Evolutionary conservation across 2,113 vertebrate species (phyloP).

Genomic region (Arizona elegans): DNA sequence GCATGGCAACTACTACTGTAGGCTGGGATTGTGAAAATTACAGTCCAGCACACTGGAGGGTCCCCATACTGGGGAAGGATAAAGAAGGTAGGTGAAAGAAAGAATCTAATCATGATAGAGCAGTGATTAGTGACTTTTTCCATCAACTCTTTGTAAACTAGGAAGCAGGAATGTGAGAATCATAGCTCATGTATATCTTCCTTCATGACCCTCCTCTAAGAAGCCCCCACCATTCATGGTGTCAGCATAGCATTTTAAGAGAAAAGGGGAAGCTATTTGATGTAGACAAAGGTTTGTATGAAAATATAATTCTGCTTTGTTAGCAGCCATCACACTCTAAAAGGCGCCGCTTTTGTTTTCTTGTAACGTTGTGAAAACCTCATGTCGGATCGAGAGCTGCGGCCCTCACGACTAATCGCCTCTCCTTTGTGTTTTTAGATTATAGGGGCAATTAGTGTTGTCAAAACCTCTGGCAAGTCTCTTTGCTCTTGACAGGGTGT

Average conservation of each 20-base stretch:
- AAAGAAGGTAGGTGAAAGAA: neutral
- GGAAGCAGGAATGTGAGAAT: neutral
- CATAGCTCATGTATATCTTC: conserved; percentile 12
- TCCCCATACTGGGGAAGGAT: neutral
- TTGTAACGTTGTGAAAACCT: conserved; percentile 74
- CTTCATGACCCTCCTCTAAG: conserved; percentile 26
- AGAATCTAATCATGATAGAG: neutral
- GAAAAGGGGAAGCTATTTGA: conserved; percentile 51
- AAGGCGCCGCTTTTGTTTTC: conserved; percentile 71
- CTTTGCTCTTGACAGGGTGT: conserved; percentile 73
- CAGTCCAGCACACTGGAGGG: neutral
- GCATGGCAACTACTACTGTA: neutral
- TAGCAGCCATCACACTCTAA: conserved; percentile 72
- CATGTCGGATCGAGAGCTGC: conserved; percentile 70
- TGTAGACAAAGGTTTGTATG: conserved; percentile 71
- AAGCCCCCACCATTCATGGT: conserved; percentile 12
- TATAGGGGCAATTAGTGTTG: conserved; percentile 75
- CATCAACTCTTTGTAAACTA: neutral
- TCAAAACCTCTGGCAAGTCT: conserved; percentile 74
- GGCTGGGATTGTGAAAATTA: neutral
- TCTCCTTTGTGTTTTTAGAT: conserved; percentile 75
- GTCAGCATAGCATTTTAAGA: conserved; percentile 29
- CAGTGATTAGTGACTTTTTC: neutral
- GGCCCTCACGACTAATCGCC: conserved; percentile 72
- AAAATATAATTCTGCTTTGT: conserved; percentile 74